Evolutionary conservation across 2,113 vertebrate genomes (phyloP), one percentile per base, ranked within the genome.

Genomic region (Indicator indicator): DNA sequence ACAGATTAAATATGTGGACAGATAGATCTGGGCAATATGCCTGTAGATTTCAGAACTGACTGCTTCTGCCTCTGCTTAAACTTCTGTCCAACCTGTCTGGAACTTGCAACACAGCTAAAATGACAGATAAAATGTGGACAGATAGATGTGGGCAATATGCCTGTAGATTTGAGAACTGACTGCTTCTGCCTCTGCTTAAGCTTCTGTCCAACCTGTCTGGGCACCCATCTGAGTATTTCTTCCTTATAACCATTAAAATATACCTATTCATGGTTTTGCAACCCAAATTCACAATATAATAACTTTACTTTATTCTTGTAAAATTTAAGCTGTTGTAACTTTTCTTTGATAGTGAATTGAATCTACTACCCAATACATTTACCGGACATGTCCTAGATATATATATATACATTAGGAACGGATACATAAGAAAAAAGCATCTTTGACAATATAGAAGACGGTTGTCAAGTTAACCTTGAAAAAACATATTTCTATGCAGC

Each of bases 211-310:
- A n/a, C 12, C 26, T 56, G 8, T 36, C 33, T 80, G 54, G 59
- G 15, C 12, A 64, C 28, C 8, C 9, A 14, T 56, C 58, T 59
- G 63, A 75, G 74, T 36, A 65, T 76, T 50, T 91, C 3, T 10
- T 89, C 10, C 18, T 71, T 63, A 55, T 33, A 18, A 38, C 16
- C 42, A 21, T 81, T 63, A 46, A 78, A 78, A 78, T n/a, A 2
- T 28, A 67, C 33, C 8, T 19, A 16, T 78, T 75, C 77, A 48
- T 71, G 42, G 78, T 70, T 56, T 3, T 81, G 26, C n/a, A 74
- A 14, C 9, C 1, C 1, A 83, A 90, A 76, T 76, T 50, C 17
- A 17, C 0, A 0, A 33, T 54, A 9, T 38, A 33, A 46, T 78
- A 24, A 42, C 38, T 77, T 59, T 28, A 59, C 72, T 64, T 75